Base-by-base conservation (phyloP, 2,113 vertebrate genomes). In the Symphodus melops region DNA sequence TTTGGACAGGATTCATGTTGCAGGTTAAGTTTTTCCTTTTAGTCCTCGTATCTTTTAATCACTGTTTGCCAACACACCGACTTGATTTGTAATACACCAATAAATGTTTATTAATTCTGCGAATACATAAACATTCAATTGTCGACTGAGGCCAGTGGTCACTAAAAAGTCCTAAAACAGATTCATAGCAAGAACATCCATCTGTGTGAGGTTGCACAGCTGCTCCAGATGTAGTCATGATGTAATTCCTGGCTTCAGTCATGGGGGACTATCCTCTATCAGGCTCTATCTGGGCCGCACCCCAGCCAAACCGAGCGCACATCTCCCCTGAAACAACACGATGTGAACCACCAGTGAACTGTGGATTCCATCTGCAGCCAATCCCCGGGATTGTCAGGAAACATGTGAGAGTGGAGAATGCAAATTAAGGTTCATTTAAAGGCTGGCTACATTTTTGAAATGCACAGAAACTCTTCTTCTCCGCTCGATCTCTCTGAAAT, bases 201-300 rank as follows among this genome's bases (percentile, higher is more conserved):
- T 75, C 54, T 72, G 62, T 39, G 9, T 39, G 23, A 42, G 53
- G 28, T 33, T 12, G 75, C 83, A 19, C 84, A 92, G 86, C 65
- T 90, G 62, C 75, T 86, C 83, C 92, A 79, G 83, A 90, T 94
- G 91, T 91, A 71, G 86, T 86, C 83, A 92, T 89, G 88, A 92
- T 84, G 81, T 49, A 68, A 89, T 79, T 89, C 63, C 73, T 88
- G 78, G 75, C 79, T 46, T 19, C 21, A 71, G 83, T 63, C 48
- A 76, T 25, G 85, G 92, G 90, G 93, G 94, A 95, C 90, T 80
- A 88, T 83, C 80, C 9, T 75, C 90, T 91, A 86, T 79, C 82
- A 58, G 63, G 28, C 54, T 61, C 41, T 41, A 53, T 81, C 67
- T 61, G 84, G 28, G 73, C 74, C 72, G 63, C 84, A 73, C 84